Conservation (phyloP, 2,888 invertebrate genomes). For the Agelastica alni region DNA sequence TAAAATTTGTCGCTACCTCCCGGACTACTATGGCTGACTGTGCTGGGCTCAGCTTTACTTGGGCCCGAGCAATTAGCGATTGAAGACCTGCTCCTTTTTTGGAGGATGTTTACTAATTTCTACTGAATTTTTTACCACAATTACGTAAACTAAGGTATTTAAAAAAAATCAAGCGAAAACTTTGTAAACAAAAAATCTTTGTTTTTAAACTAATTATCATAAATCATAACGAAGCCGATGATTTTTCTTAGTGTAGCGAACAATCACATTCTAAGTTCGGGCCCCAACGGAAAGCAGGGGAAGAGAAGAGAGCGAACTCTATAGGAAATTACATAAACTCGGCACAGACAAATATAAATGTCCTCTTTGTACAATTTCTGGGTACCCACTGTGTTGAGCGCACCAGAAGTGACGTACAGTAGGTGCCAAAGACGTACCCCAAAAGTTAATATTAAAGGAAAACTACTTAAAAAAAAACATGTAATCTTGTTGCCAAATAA, state of each 20-base stretch:
- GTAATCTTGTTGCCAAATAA: no score
- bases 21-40: no score
- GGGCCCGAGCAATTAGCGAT: no score
- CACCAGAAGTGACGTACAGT: slow-evolving; percentile 52
- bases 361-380: slow-evolving; percentile 58
- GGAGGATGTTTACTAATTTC: no score
- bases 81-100: no score
- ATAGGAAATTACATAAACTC: slow-evolving; percentile 62
- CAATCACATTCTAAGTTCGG: slow-evolving; percentile 49
- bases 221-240: slow-evolving; percentile 10
- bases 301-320: slow-evolving; percentile 54
- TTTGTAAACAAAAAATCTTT: no score
- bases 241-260: slow-evolving; percentile 25
- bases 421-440: slow-evolving; percentile 46
- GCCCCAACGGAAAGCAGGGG: slow-evolving; percentile 53
- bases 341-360: slow-evolving; percentile 60
- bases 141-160: no score
- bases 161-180: no score
- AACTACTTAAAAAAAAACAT: no score
- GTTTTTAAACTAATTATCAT: slow-evolving; percentile 8
- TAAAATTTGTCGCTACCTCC: no score
- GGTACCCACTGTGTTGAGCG: slow-evolving; percentile 46
- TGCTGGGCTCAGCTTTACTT: no score
- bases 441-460: neutral
- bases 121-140: no score